Conservation (phyloP, 2,113 vertebrate genomes). For the Takifugu bimaculatus region DNA sequence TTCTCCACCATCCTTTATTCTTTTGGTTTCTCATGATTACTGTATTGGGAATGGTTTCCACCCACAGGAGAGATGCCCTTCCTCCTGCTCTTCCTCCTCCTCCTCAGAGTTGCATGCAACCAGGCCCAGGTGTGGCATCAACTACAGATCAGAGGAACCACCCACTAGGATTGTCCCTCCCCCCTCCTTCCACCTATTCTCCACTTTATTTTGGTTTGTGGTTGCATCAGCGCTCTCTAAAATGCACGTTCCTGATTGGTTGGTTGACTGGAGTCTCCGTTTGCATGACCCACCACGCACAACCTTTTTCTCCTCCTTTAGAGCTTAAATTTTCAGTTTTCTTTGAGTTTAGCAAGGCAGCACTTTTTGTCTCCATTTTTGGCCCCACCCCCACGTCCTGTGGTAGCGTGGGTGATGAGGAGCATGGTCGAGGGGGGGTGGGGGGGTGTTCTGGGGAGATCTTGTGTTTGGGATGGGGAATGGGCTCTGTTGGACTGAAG, state of each 20-base stretch:
- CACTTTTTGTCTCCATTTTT: slow-evolving; percentile 49
- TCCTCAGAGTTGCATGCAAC: slow-evolving; percentile 69
- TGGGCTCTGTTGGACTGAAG: slow-evolving; percentile 2
- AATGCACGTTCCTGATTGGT: slow-evolving; percentile 94
- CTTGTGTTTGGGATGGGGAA: slow-evolving; percentile 6
- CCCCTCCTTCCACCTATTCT: slow-evolving; percentile 40
- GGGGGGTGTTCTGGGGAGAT: neutral
- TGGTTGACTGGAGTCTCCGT: slow-evolving; percentile 80
- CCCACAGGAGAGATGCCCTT: slow-evolving; percentile 47
- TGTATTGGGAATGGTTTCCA: slow-evolving; percentile 51
- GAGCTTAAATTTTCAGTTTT: neutral
- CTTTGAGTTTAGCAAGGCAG: neutral
- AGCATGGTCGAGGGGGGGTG: slow-evolving; percentile 76
- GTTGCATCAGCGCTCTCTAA: slow-evolving; percentile 89
- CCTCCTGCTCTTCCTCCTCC: slow-evolving; percentile 15
- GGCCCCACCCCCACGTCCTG: slow-evolving; percentile 21
- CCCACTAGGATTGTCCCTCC: slow-evolving; percentile 74
- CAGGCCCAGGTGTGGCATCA: slow-evolving; percentile 57
- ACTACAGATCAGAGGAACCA: slow-evolving; percentile 58
- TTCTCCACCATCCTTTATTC: slow-evolving; percentile 69
- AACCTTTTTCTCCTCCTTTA: slow-evolving; percentile 11
- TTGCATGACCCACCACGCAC: slow-evolving; percentile 90
- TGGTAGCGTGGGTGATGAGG: slow-evolving; percentile 63
- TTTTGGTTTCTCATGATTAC: slow-evolving; percentile 67
- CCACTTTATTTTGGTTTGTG: slow-evolving; percentile 77